Conservation (phyloP, 1,140 invertebrate species). For the Coelopa frigida region DNA sequence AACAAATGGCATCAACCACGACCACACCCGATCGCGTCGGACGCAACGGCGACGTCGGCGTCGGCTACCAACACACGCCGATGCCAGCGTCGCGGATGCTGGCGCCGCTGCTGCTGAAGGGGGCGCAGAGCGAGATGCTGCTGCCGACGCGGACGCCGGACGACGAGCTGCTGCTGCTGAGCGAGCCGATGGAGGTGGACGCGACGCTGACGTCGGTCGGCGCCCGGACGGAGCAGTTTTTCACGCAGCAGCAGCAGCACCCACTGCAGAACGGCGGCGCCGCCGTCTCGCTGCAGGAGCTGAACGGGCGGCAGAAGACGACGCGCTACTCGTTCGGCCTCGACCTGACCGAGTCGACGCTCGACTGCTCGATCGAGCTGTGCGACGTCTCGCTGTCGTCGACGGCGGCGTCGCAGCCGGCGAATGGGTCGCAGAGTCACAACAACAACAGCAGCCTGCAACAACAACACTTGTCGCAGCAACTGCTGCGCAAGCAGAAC, state of each 20-base stretch:
- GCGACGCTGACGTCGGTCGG: slow-evolving; percentile 14
- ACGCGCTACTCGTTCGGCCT: slow-evolving; percentile 38
- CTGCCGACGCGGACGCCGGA: slow-evolving; percentile 36
- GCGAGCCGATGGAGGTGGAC: slow-evolving; percentile 9
- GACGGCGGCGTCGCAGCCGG: slow-evolving; percentile 10
- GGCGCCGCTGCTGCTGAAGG: slow-evolving; percentile 26
- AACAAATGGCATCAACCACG: slow-evolving; percentile 6
- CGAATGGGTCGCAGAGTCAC: slow-evolving; percentile 14
- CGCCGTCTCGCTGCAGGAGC: slow-evolving; percentile 10
- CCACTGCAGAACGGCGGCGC: background rate
- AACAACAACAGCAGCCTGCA: slow-evolving; percentile 38
- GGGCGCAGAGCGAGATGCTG: slow-evolving; percentile 34
- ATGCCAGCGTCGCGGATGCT: slow-evolving; percentile 26
- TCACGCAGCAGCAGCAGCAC: background rate
- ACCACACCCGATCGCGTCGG: slow-evolving; percentile 20
- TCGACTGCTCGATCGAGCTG: slow-evolving; percentile 40
- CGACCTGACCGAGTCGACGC: slow-evolving; percentile 32
- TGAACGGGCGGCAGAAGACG: slow-evolving; percentile 12
- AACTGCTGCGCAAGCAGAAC: slow-evolving; percentile 60
- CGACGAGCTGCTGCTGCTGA: slow-evolving; percentile 13
- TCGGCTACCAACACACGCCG: slow-evolving; percentile 21
- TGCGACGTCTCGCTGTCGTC: slow-evolving; percentile 36
- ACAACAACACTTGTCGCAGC: slow-evolving; percentile 28
- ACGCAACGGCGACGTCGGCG: background rate
- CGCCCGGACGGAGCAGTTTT: slow-evolving; percentile 5